Evolutionary conservation across 2,888 invertebrate species (phyloP), one percentile per base, ranked within the genome.

Genomic region (Sclerodermus sp.): DNA sequence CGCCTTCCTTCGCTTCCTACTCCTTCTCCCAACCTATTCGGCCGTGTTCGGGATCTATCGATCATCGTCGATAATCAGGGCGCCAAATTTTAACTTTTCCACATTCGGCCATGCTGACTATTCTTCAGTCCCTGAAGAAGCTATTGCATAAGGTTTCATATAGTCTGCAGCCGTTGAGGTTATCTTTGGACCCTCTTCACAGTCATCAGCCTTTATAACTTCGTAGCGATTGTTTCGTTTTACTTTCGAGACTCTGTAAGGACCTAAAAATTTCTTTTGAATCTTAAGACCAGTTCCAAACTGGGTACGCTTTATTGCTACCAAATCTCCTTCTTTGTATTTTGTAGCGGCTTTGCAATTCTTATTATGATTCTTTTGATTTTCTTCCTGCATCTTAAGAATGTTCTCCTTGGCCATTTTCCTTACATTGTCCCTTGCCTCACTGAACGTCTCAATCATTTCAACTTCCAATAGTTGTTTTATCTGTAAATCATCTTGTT

Each of bases 271-370:
- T 18, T 58, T 63, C 6, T 41, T 2, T n/a, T 39, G 14, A 9
- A 59, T 30, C 37, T 60, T 60, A 5, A 51, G 31, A 5, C 59
- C 59, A 2, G 59, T 53, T 1, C 52, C 57, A 5, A 37, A 8
- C 34, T 63, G 59, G 1, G 58, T 61, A 5, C 55, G 30, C n/a
- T 49, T 51, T 13, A 63, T 59, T 2, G 58, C 58, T 1, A 61
- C 60, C 15, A 62, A 15, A 13, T 58, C 57, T 4, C 51, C 45
- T 16, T 53, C 53, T 1, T n/a, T 1, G 36, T 61, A 61, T 0
- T 4, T 3, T 8, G 29, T 36, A 2, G 49, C 47, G 12, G 32
- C 30, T 42, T 49, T 56, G 1, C 57, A 43, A n/a, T 55, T 52
- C 8, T 48, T 45, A 16, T 55, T 49, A 29, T 42, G 57, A 1